Conservation (phyloP, 2,797 vertebrate genomes). For the Halcyon badia region DNA sequence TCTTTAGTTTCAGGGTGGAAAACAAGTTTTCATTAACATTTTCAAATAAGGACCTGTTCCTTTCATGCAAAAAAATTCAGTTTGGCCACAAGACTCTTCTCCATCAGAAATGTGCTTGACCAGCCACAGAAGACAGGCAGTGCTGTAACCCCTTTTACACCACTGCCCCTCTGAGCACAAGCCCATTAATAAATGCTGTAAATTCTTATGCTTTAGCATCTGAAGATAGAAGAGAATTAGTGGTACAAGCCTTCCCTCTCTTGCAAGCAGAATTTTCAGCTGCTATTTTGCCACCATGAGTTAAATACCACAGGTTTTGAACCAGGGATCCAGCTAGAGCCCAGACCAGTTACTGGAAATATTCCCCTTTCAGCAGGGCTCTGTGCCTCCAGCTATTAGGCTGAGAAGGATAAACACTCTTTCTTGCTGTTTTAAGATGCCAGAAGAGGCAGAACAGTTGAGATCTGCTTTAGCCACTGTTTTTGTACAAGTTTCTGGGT, state of each 20-base stretch:
- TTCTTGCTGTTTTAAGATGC: neutral
- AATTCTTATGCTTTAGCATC: neutral
- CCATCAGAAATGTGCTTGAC: neutral
- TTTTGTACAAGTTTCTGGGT: neutral
- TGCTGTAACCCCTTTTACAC: neutral
- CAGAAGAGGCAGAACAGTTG: neutral
- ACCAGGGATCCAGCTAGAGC: neutral
- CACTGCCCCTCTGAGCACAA: neutral
- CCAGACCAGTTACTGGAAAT: neutral
- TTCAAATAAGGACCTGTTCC: neutral
- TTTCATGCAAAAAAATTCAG: neutral
- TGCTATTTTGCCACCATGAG: neutral
- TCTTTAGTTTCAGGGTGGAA: neutral
- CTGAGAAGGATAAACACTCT: neutral
- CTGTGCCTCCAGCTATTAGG: neutral
- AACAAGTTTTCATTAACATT: neutral
- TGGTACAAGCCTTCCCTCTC: neutral
- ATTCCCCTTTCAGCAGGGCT: neutral
- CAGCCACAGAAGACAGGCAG: neutral
- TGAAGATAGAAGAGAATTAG: neutral
- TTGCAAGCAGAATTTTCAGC: neutral
- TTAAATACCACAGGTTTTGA: neutral
- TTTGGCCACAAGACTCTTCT: neutral
- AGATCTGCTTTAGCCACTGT: neutral
- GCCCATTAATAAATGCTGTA: neutral